phyloP scores from a whole-genome alignment of 2,888 invertebrate species.

The Chymomyza fuscimana region DNA sequence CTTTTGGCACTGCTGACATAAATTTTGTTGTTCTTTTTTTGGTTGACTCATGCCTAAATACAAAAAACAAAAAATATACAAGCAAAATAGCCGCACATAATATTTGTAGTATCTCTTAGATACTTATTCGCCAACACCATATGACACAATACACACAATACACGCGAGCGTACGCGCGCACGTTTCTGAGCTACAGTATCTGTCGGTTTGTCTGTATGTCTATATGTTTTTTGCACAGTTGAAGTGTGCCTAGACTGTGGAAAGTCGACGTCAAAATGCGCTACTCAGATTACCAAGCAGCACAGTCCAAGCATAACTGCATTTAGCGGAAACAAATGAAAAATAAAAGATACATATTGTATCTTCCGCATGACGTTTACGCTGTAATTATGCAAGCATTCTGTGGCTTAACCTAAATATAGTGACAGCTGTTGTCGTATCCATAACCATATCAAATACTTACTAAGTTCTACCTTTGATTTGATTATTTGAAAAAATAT shows the following conservation, averaged over 20 bases:
- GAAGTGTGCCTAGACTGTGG: constrained; percentile 72
- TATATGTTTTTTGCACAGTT: constrained; percentile 58
- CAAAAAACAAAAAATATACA: constrained; percentile 26
- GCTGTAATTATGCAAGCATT: constrained; percentile 17
- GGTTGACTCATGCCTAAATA: constrained; percentile 61
- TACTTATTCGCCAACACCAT: constrained; percentile 51
- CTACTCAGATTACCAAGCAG: constrained; percentile 54
- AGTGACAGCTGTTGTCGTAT: not conserved
- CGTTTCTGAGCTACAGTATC: not conserved
- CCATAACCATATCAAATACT: not conserved
- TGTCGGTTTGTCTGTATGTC: not conserved
- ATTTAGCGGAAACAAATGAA: constrained; percentile 36
- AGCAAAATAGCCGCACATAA: constrained; percentile 1
- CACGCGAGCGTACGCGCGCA: constrained; percentile 9
- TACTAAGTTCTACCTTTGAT: constrained; percentile 15
- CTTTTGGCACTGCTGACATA: constrained; percentile 75
- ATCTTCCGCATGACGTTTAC: constrained; percentile 63
- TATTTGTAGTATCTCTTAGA: constrained; percentile 52
- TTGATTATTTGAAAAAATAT: constrained; percentile 18
- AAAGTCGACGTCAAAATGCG: constrained; percentile 60
- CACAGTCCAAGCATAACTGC: constrained; percentile 66
- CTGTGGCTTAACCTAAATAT: not conserved
- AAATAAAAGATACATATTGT: constrained; percentile 7
- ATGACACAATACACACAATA: constrained; percentile 10
- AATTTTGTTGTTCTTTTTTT: constrained; percentile 55